These are phyloP conservation scores for Erynnis tages DNA, from an alignment of 2,888 invertebrate genomes.

Conservation along the genomic window DNA sequence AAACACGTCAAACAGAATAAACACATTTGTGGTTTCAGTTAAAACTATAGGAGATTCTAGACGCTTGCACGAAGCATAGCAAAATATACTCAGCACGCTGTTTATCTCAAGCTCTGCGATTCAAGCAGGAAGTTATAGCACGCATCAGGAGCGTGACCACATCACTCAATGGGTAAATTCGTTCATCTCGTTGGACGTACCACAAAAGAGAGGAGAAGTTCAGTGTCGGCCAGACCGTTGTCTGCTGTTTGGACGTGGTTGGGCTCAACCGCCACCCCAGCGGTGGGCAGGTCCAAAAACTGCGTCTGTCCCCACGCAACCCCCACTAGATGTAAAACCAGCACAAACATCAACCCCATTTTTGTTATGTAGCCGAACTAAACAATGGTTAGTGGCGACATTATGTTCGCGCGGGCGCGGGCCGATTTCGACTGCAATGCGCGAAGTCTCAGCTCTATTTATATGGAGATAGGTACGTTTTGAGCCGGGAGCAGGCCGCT, in stretches of 20 bases:
- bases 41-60: neutral
- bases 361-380: slow-evolving; percentile 27
- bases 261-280: slow-evolving; percentile 43
- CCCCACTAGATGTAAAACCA: slow-evolving; percentile 43
- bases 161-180: slow-evolving; percentile 17
- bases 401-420: slow-evolving; percentile 61
- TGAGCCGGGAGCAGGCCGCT: slow-evolving; percentile 45
- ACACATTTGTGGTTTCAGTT: neutral
- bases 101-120: slow-evolving; percentile 26
- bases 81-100: slow-evolving; percentile 3
- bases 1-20: too few species aligned
- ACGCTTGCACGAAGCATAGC: neutral
- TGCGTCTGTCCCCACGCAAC: slow-evolving; percentile 36
- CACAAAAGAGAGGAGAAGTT: slow-evolving; percentile 60
- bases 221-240: slow-evolving; percentile 49
- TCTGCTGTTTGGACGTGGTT: slow-evolving; percentile 38
- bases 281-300: slow-evolving; percentile 35
- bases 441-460: slow-evolving; percentile 65
- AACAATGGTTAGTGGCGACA: slow-evolving; percentile 31
- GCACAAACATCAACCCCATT: slow-evolving; percentile 47
- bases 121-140: slow-evolving; percentile 38
- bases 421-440: slow-evolving; percentile 69
- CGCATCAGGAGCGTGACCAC: slow-evolving; percentile 25
- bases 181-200: slow-evolving; percentile 48
- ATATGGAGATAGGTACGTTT: slow-evolving; percentile 65